These are phyloP conservation scores for Drosophila pseudoananassae DNA, from an alignment of 1,140 invertebrate species.

Conservation along the genomic window DNA sequence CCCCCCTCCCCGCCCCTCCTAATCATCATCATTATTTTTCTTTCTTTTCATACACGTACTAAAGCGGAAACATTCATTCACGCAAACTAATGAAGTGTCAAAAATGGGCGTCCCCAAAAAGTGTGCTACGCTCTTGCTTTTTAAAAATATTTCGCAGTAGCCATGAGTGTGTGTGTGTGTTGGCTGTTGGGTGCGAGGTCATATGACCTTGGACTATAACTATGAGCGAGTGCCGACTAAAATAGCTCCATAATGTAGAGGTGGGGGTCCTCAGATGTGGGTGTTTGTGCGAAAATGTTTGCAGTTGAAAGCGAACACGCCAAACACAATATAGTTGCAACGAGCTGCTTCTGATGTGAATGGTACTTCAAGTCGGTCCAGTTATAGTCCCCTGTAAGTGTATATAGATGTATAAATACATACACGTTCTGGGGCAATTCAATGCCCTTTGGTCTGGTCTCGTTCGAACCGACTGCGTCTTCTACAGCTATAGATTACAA, in stretches of 20 bases:
- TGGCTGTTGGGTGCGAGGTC: slow-evolving; percentile 1
- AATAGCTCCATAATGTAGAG: slow-evolving; percentile 69
- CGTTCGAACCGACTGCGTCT: slow-evolving; percentile 30
- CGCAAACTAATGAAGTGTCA: slow-evolving; percentile 76
- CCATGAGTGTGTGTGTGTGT: slow-evolving; percentile 3
- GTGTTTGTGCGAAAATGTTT: slow-evolving; percentile 42
- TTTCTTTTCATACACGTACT: slow-evolving; percentile 63
- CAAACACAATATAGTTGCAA: slow-evolving; percentile 48
- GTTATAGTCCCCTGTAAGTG: slow-evolving; percentile 17
- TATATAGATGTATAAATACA: slow-evolving; percentile 5
- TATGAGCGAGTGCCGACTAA: slow-evolving; percentile 55
- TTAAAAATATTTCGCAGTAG: slow-evolving; percentile 31
- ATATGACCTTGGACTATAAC: slow-evolving; percentile 53
- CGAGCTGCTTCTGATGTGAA: slow-evolving; percentile 61
- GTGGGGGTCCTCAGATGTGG: slow-evolving; percentile 2
- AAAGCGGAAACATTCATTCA: slow-evolving; percentile 72
- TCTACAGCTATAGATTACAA: slow-evolving; percentile 59
- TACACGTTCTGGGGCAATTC: slow-evolving; percentile 37
- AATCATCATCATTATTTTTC: slow-evolving; percentile 17
- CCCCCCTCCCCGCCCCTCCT: neutral
- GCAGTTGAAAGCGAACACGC: slow-evolving; percentile 64
- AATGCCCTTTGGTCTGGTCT: slow-evolving; percentile 57
- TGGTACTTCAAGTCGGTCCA: slow-evolving; percentile 56
- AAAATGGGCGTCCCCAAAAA: slow-evolving; percentile 70
- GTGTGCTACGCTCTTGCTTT: slow-evolving; percentile 57